Base-by-base conservation (phyloP, 2,888 invertebrate genomes). In the Magallana nippona region DNA sequence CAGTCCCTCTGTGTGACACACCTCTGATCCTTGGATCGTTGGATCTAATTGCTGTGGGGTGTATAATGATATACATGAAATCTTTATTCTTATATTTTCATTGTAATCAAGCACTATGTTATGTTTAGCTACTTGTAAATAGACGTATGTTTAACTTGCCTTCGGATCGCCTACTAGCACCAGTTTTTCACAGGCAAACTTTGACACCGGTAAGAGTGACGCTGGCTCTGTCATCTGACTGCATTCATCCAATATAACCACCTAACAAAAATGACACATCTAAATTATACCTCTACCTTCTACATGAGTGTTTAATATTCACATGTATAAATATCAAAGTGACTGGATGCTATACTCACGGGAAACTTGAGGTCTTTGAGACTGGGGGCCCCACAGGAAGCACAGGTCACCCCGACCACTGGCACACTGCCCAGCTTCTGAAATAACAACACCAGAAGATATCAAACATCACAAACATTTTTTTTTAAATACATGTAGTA, bases 371-470 rank as follows among this genome's bases (percentile, higher is more conserved):
- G 88, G 58, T 89, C 89, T 77, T 91, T 88, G 79, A 93, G 85
- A 79, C 90, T 89, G 27, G 86, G 82, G 55, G 92, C 90, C n/a
- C 89, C 86, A 87, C 91, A 91, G 13, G 93, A 90, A 13, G 93
- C 93, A 90, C 93, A 93, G 11, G 93, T 93, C 10, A 90, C 93
- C n/a, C 92, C 93, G n/a, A 93, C 92, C 27, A 93, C 92, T 44
- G 88, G 82, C 11, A 91, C 92, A 55, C 85, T 84, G 56, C 87
- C 86, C 32, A 93, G 89, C 87, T 88, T 90, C 92, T 92, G 89
- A 19, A 62, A 55, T 44, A 71, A 19, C 1, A 17, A 32, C 10
- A 77, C 57, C 22, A 55, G 13, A 27, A 55, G 22, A 82, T 44
- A 44, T 44, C 44, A 44, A 44, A 44, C 44, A 44, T 0, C 44